Evolutionary conservation across 1,140 invertebrate genomes (phyloP).

Genomic region (Bombus confusus): DNA sequence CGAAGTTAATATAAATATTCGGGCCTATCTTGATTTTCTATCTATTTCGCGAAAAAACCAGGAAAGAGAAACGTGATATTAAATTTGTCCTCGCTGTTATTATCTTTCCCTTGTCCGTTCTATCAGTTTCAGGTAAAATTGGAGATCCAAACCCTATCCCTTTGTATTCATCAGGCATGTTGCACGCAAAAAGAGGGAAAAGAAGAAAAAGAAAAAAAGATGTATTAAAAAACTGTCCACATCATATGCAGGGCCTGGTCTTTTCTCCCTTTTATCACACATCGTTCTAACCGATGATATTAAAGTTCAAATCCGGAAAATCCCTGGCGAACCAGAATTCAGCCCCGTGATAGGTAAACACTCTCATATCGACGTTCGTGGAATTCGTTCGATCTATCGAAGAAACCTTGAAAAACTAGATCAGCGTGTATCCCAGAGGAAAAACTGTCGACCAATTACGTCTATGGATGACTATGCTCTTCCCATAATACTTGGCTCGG

Average conservation of each 20-base stretch:
- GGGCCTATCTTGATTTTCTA: not conserved
- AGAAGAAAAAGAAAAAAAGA: not conserved
- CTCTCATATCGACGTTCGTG: not conserved
- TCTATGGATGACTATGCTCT: constrained; percentile 27
- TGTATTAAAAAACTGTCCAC: not conserved
- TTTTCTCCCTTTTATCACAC: not conserved
- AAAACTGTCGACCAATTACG: constrained; percentile 13
- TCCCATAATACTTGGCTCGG: constrained; percentile 39
- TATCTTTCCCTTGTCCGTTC: not conserved
- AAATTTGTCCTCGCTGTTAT: not conserved
- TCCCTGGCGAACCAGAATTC: not conserved
- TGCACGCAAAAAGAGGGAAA: not conserved
- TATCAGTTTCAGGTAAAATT: constrained; percentile 5
- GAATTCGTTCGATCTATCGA: not conserved
- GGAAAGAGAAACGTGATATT: not conserved
- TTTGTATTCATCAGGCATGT: not conserved
- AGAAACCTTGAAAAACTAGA: constrained; percentile 10
- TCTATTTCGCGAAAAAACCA: not conserved
- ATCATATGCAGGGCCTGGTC: not conserved
- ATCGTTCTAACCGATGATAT: not conserved
- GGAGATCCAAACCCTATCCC: not conserved
- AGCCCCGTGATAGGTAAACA: not conserved
- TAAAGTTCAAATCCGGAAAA: not conserved
- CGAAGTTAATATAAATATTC: constrained; percentile 9
- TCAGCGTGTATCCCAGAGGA: not conserved